These are phyloP conservation scores for Zaprionus camerounensis DNA, from an alignment of 1,140 invertebrate species.

Conservation along the genomic window DNA sequence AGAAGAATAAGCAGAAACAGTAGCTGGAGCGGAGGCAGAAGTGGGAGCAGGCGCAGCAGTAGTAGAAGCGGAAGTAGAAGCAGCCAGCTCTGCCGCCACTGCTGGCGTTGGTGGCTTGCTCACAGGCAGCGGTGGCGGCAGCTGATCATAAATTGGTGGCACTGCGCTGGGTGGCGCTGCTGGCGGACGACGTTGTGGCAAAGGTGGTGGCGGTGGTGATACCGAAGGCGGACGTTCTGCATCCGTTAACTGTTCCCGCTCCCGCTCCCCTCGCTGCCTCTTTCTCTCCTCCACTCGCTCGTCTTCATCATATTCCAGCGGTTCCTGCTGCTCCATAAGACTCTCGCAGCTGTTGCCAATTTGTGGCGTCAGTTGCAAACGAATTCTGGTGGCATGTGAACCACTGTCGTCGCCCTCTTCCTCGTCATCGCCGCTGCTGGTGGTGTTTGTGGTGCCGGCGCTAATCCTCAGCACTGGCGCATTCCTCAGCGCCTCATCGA, in stretches of 20 bases:
- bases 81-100: neutral
- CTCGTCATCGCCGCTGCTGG: constrained; percentile 42
- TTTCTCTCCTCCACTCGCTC: neutral
- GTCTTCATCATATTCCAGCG: constrained; percentile 36
- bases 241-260: constrained; percentile 2
- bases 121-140: constrained; percentile 61
- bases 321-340: constrained; percentile 58
- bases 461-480: constrained; percentile 71
- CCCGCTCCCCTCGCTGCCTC: neutral
- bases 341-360: constrained; percentile 73
- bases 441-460: constrained; percentile 3
- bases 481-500: constrained; percentile 76
- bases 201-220: constrained; percentile 64
- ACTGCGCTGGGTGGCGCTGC: constrained; percentile 5
- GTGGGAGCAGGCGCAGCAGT: neutral
- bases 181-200: constrained; percentile 62
- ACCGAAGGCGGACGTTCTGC: constrained; percentile 57
- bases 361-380: constrained; percentile 44
- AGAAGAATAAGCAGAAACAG: neutral
- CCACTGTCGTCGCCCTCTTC: constrained; percentile 63
- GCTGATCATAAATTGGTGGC: constrained; percentile 63
- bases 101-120: constrained; percentile 39
- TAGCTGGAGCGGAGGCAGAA: neutral
- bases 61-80: neutral
- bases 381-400: constrained; percentile 68